Percentiles rank a stretch among this genome's conserved stretches.
These are phyloP conservation scores for Ctenopoma kingsleyae DNA, from an alignment of 2,797 vertebrate genomes.

Conservation along the genomic window DNA sequence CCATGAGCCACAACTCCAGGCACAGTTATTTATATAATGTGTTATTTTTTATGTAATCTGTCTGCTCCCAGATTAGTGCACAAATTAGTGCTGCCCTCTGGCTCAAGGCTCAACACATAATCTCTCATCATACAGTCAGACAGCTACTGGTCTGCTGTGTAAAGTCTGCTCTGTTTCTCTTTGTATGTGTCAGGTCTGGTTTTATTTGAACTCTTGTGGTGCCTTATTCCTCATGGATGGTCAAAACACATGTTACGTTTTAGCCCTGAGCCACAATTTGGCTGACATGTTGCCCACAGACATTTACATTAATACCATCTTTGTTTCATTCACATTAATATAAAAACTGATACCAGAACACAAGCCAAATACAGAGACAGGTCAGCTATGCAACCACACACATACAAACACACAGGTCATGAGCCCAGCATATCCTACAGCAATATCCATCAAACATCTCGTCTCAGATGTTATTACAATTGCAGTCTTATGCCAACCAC, in stretches of 20 bases:
- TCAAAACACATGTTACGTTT: conserved; percentile 55
- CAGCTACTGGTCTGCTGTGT: conserved; percentile 23
- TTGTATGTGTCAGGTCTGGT: conserved; percentile 6
- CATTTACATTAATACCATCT: background rate
- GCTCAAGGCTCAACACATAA: conserved; percentile 27
- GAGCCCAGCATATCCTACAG: conserved; percentile 22
- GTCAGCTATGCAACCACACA: background rate
- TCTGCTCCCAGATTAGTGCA: too few species aligned
- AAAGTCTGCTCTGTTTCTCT: conserved; percentile 14
- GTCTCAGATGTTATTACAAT: conserved; percentile 48
- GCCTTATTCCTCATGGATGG: conserved; percentile 36
- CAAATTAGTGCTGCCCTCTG: background rate
- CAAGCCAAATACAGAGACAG: background rate
- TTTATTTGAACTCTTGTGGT: conserved; percentile 53
- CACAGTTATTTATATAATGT: too few species aligned
- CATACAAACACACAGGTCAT: background rate
- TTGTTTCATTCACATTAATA: conserved; percentile 16
- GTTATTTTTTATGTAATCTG: too few species aligned
- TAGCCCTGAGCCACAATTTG: conserved; percentile 8
- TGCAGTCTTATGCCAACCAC: conserved; percentile 30
- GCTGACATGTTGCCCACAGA: conserved; percentile 14
- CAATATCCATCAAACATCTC: conserved; percentile 35
- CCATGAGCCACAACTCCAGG: too few species aligned
- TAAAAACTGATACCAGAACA: background rate
- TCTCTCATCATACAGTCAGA: background rate